Evolutionary conservation across 2,888 invertebrate species (phyloP).

Genomic region (Eremobia ochroleuca): DNA sequence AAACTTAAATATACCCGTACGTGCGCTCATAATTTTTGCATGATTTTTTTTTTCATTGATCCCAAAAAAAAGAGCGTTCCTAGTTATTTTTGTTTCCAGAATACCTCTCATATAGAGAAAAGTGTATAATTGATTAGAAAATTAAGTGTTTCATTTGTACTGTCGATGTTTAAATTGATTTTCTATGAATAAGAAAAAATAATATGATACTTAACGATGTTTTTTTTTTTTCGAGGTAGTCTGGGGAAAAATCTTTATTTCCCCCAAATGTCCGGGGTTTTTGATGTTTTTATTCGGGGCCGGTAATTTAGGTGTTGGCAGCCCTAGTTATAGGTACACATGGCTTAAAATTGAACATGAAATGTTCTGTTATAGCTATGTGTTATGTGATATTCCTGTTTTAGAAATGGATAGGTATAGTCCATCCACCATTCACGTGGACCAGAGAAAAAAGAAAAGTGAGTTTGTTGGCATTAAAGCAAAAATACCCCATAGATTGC

Average conservation of each 20-base stretch:
- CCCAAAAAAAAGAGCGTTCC: background rate
- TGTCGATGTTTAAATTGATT: background rate
- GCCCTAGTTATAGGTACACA: conserved; percentile 23
- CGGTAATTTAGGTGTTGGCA: background rate
- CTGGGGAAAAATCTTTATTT: background rate
- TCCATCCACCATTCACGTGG: background rate
- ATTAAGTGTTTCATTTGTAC: background rate
- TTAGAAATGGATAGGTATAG: background rate
- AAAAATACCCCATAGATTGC: too few relatives aligned
- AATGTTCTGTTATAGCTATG: background rate
- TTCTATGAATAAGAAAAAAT: background rate
- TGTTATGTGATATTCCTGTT: background rate
- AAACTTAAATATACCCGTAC: too few relatives aligned
- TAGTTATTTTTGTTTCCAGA: background rate
- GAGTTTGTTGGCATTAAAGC: background rate
- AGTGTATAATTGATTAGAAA: background rate
- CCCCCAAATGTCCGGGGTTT: background rate
- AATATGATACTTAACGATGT: background rate
- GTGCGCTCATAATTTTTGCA: too few relatives aligned
- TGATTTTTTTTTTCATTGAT: background rate
- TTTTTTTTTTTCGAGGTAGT: background rate
- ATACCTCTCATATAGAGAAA: background rate
- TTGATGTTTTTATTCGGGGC: background rate
- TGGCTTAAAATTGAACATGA: conserved; percentile 20
- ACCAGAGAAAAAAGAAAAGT: background rate